Percentiles rank a stretch among this genome's conserved stretches.
These are phyloP conservation scores for Falco biarmicus DNA, from an alignment of 2,797 vertebrate species.

Conservation along the genomic window DNA sequence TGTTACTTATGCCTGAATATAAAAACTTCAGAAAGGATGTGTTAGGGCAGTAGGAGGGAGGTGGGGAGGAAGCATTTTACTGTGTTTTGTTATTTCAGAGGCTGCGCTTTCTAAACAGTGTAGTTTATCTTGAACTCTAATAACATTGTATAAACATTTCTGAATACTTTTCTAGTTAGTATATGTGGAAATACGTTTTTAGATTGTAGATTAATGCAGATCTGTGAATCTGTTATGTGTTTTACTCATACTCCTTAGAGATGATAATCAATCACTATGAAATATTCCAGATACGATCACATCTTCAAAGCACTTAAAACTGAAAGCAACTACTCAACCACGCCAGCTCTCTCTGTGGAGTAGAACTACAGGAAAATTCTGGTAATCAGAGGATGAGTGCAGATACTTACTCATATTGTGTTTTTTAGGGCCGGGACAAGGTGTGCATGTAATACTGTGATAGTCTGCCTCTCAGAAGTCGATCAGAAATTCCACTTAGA, in stretches of 20 bases:
- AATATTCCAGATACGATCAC: not conserved
- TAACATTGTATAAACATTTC: not conserved
- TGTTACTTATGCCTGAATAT: not conserved
- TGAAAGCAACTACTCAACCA: not conserved
- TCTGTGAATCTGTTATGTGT: not conserved
- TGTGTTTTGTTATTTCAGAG: not conserved
- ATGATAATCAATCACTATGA: not conserved
- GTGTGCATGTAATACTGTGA: not conserved
- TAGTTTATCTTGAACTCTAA: not conserved
- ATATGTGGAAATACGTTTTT: not conserved
- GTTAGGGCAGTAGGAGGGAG: not conserved
- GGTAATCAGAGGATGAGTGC: not conserved
- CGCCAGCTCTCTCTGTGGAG: not conserved
- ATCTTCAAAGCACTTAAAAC: not conserved
- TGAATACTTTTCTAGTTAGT: not conserved
- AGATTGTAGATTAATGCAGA: not conserved
- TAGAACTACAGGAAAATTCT: not conserved
- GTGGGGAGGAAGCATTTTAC: not conserved
- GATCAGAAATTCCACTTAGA: not conserved
- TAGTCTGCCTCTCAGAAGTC: not conserved
- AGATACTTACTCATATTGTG: not conserved
- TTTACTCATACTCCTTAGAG: not conserved
- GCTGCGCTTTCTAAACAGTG: not conserved
- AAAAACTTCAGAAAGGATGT: not conserved
- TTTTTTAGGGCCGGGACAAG: not conserved